Conservation (phyloP, 2,888 invertebrate species). For the Ditula angustiorana region DNA sequence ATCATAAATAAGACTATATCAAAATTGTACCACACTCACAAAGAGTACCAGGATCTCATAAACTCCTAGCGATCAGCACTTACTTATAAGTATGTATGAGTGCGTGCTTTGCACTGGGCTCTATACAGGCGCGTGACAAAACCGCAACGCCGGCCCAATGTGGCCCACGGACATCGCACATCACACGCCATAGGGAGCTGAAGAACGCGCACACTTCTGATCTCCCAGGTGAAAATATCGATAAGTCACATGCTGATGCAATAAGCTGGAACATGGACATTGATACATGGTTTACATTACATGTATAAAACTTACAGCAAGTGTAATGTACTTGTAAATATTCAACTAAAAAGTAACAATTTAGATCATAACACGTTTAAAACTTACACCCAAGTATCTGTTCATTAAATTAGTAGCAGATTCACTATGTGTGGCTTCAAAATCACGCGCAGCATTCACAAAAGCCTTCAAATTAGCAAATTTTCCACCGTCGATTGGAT, state of each 20-base stretch:
- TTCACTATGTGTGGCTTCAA: constrained; percentile 82
- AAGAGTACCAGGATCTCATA: neutral
- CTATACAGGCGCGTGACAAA: constrained; percentile 86
- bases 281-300: too few relatives aligned
- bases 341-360: neutral
- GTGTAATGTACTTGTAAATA: neutral
- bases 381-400: constrained; percentile 79
- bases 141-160: constrained; percentile 89
- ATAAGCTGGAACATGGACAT: constrained; percentile 80
- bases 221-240: constrained; percentile 88
- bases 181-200: constrained; percentile 87
- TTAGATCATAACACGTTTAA: neutral
- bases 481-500: constrained; percentile 68
- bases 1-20: too few relatives aligned
- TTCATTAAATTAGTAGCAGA: constrained; percentile 81
- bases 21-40: neutral
- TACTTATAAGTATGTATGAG: constrained; percentile 88
- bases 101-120: constrained; percentile 86
- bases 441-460: constrained; percentile 81
- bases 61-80: constrained; percentile 38
- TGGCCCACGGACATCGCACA: constrained; percentile 85
- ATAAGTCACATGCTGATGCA: constrained; percentile 87
- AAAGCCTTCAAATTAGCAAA: constrained; percentile 82
- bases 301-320: neutral
- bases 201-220: constrained; percentile 88